A percentile compares a stretch with the other conserved stretches of the same genome.
Conservation (phyloP, 2,113 vertebrate species). For the Petaurus breviceps region DNA sequence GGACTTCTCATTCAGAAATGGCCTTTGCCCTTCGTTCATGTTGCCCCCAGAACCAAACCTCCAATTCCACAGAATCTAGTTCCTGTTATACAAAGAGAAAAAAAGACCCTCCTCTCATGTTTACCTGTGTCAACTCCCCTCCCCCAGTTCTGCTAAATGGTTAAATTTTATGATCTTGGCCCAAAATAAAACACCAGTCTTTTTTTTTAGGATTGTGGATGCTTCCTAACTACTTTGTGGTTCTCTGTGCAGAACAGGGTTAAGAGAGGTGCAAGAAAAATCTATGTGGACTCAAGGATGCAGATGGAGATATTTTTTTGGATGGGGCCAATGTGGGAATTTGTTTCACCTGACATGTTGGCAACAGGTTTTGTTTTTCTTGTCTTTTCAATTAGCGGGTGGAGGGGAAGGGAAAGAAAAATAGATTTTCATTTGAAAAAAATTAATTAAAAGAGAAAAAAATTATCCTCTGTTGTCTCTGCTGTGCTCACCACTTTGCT, state of each 20-base stretch:
- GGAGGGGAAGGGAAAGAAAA: background rate
- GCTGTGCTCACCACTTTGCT: slow-evolving; percentile 26
- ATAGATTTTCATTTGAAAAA: background rate
- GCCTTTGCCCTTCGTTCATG: background rate
- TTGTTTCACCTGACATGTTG: background rate
- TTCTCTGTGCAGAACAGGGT: background rate
- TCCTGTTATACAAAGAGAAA: background rate
- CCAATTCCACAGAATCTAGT: background rate
- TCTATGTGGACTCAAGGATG: background rate
- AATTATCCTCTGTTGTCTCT: background rate
- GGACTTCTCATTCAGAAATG: slow-evolving; percentile 11
- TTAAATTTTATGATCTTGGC: background rate
- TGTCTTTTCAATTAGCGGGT: background rate
- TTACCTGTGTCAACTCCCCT: background rate
- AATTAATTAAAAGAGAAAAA: background rate
- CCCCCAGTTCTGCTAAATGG: background rate
- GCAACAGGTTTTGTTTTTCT: background rate
- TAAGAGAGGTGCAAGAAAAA: background rate
- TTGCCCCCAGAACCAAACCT: background rate
- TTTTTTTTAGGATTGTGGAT: background rate
- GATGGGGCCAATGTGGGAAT: background rate
- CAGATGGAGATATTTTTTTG: background rate
- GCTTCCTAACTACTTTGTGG: background rate
- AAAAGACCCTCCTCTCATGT: background rate
- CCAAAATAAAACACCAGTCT: background rate